A percentile compares a stretch with the other conserved stretches of the same genome.
Evolutionary conservation across 2,113 vertebrate species (phyloP).

Genomic region (Narcine bancroftii): DNA sequence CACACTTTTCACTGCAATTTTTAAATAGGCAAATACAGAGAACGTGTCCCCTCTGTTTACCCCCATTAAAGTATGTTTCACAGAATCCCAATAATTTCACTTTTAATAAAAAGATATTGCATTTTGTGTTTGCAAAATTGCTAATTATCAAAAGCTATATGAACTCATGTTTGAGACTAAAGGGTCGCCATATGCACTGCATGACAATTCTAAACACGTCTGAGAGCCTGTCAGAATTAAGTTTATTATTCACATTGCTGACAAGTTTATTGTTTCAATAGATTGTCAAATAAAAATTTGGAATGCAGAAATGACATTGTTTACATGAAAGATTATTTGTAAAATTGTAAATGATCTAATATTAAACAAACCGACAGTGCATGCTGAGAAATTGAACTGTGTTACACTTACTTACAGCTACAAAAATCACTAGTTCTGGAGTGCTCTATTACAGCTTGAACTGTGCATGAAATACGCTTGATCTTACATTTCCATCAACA

Average conservation of each 20-base stretch:
- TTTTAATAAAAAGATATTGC: too few species aligned
- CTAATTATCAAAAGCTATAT: background rate
- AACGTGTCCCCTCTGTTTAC: background rate
- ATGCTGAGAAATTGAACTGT: background rate
- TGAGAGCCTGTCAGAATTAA: conserved; percentile 6
- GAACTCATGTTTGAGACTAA: background rate
- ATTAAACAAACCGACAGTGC: background rate
- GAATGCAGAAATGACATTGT: background rate
- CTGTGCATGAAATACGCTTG: background rate
- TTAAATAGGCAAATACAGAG: background rate
- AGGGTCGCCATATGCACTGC: background rate
- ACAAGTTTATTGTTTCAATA: conserved; percentile 13
- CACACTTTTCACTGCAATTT: background rate
- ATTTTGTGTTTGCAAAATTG: background rate
- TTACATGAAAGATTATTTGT: background rate
- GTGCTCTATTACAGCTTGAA: background rate
- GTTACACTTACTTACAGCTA: background rate
- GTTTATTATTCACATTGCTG: conserved; percentile 13
- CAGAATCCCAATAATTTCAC: background rate
- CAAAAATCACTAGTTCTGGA: background rate
- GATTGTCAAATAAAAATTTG: background rate
- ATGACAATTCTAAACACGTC: background rate
- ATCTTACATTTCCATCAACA: background rate
- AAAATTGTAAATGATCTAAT: background rate
- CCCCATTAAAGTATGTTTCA: background rate